A percentile compares a stretch with the other conserved stretches of the same genome.
Evolutionary conservation across 2,888 invertebrate genomes (phyloP).

Genomic region (Pachycephus smyrnensis): DNA sequence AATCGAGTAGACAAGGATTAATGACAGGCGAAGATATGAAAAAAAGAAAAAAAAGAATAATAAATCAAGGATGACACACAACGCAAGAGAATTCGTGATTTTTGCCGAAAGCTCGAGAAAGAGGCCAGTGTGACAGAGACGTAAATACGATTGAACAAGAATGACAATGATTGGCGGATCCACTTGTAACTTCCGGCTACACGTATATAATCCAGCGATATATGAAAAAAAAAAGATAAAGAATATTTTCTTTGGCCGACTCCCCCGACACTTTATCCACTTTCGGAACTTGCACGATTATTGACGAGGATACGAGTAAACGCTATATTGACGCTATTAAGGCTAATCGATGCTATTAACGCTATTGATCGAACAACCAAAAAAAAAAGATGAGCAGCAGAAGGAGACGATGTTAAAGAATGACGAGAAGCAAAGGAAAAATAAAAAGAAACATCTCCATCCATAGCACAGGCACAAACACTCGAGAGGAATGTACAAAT

Average conservation of each 20-base stretch:
- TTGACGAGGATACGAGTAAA: background rate
- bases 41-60: background rate
- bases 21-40: background rate
- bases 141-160: background rate
- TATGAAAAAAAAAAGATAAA: slow-evolving; percentile 10
- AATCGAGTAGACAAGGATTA: background rate
- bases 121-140: background rate
- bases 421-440: slow-evolving; percentile 29
- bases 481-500: slow-evolving; percentile 65
- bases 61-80: too few relatives aligned
- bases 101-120: background rate
- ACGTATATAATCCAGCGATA: background rate
- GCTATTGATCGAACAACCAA: background rate
- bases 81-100: background rate
- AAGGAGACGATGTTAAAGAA: slow-evolving; percentile 23
- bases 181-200: background rate
- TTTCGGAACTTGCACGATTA: background rate
- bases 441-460: slow-evolving; percentile 12
- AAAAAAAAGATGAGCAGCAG: background rate
- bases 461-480: slow-evolving; percentile 46
- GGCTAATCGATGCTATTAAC: background rate
- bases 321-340: background rate
- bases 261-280: slow-evolving; percentile 25
- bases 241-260: slow-evolving; percentile 19
- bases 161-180: background rate